Conservation (phyloP, 2,113 vertebrate species). For the Odobenus rosmarus region DNA sequence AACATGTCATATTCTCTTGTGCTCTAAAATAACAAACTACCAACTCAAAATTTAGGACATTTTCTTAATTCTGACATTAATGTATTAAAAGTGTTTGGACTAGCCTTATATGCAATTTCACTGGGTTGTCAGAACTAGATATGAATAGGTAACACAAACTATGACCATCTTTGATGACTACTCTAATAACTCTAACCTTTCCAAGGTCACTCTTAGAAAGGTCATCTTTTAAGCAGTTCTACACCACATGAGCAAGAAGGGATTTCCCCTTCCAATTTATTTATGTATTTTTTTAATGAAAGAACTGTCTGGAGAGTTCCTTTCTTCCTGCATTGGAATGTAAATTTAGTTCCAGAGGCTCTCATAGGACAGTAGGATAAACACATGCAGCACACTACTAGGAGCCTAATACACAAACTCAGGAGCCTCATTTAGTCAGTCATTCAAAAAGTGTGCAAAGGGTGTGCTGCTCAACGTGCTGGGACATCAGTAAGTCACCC, state of each 20-base stretch:
- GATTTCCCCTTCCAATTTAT: not conserved
- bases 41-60: conserved; percentile 33
- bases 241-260: not conserved
- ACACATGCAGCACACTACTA: not conserved
- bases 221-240: not conserved
- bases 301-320: not conserved
- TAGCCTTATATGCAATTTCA: not conserved
- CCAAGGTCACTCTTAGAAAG: conserved; percentile 31
- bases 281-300: conserved; percentile 12
- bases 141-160: conserved; percentile 5
- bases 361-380: not conserved
- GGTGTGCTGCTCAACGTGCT: not conserved
- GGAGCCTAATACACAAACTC: not conserved
- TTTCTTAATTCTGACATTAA: conserved; percentile 62
- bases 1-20: not conserved
- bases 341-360: not conserved
- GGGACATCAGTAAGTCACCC: not conserved
- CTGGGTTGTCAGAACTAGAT: not conserved
- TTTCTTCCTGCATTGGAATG: not conserved
- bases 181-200: conserved; percentile 10
- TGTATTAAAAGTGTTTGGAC: conserved; percentile 34
- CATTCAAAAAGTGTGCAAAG: not conserved
- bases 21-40: conserved; percentile 51
- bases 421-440: not conserved
- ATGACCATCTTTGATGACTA: not conserved